Base-by-base conservation (phyloP, 2,888 invertebrate genomes). In the Nipponacmea schrenckii region DNA sequence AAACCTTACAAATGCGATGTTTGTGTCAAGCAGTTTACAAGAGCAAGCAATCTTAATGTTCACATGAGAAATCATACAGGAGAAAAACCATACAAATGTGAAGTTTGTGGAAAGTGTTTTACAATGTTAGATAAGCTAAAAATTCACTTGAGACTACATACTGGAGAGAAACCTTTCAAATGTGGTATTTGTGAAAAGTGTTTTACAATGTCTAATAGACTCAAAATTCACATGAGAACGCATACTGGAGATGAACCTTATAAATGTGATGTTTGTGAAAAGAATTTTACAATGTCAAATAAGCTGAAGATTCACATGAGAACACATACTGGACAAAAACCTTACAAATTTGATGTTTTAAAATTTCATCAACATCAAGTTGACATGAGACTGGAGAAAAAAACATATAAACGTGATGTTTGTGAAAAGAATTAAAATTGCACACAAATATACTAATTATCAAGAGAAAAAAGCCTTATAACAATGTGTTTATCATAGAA, bases 141-240 rank as follows among this genome's bases (percentile, higher is more conserved):
- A 5, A 10, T 39, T 39, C 39, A 39, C 10, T 8, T 39, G 39
- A 39, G 39, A 7, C 4, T 20, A 20, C 56, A 56, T 56, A 56
- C 56, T 20, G 56, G 56, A 56, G 56, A 56, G 56, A 56, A 24
- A 56, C 56, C 56, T n/a, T 56, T n/a, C 20, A 56, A 8, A 50
- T 56, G 56, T 56, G 20, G n/a, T 20, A n/a, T 56, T 56, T 56
- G 56, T 56, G 12, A n/a, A 24, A 20, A 56, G 20, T 10, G 56
- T n/a, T 56, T 56, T 56, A 20, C 56, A 0, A 7, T n/a, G 1
- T 10, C n/a, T 10, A 1, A 20, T 20, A 1, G 14, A 5, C n/a
- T 56, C 8, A 56, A 15, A 10, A 3, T 10, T 20, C 56, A 56
- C 56, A 56, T 56, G 56, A 20, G 8, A 56, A 56, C 8, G 3